Evolutionary conservation across 2,888 invertebrate genomes (phyloP).

Genomic region (Dorcus hopei): DNA sequence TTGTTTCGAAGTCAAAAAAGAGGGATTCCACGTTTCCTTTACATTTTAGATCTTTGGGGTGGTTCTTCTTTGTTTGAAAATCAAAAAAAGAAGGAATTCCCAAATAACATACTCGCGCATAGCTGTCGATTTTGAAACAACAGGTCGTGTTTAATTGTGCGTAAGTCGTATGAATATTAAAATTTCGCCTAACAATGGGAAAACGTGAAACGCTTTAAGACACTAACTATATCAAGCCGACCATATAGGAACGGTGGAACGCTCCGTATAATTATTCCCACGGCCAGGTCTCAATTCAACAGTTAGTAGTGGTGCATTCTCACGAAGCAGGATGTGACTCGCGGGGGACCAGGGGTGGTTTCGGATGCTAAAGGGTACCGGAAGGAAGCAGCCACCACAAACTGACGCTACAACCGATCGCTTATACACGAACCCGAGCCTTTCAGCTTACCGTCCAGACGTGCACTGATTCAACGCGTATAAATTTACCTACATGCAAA

Average conservation of each 20-base stretch:
- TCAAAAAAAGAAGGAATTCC: too few species aligned
- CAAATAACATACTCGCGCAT: too few species aligned
- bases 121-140: too few species aligned
- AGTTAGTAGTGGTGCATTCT: slow-evolving; percentile 35
- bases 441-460: too few species aligned
- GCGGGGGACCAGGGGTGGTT: slow-evolving; percentile 27
- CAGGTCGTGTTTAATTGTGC: too few species aligned
- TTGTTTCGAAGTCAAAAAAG: too few species aligned
- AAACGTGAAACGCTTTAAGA: neutral
- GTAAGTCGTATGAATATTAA: neutral
- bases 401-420: slow-evolving; percentile 28
- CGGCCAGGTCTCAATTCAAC: slow-evolving; percentile 34
- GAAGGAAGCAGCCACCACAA: slow-evolving; percentile 36
- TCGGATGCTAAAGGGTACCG: slow-evolving; percentile 31
- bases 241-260: slow-evolving; percentile 11
- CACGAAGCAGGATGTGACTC: slow-evolving; percentile 38
- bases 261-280: slow-evolving; percentile 34
- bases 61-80: too few species aligned
- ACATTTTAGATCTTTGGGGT: too few species aligned
- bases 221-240: slow-evolving; percentile 5
- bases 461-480: neutral
- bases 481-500: neutral
- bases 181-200: neutral
- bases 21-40: too few species aligned
- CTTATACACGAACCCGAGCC: slow-evolving; percentile 4